A percentile compares a stretch with the other conserved stretches of the same genome.
These are phyloP conservation scores for Gobius niger DNA, from an alignment of 2,113 vertebrate species.

Conservation along the genomic window DNA sequence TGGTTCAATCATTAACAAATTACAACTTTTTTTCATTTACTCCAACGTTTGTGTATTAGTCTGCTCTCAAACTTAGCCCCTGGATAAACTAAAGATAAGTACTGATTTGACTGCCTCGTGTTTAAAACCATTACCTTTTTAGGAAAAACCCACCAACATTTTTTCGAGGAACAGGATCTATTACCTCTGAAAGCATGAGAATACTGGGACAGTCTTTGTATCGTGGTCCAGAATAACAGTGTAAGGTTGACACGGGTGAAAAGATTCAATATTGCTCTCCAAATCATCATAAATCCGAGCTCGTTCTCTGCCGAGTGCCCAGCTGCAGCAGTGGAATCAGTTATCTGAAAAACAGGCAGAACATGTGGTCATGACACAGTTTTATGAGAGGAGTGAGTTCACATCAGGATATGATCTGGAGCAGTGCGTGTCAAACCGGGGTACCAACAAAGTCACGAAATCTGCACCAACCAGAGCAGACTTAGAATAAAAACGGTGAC, in stretches of 20 bases:
- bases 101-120: too few relatives aligned
- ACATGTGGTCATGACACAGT: neutral
- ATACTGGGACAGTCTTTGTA: neutral
- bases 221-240: neutral
- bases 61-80: too few relatives aligned
- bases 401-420: neutral
- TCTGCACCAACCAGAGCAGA: too few relatives aligned
- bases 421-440: neutral
- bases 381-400: neutral
- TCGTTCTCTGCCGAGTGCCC: neutral
- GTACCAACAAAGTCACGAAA: too few relatives aligned
- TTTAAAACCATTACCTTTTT: too few relatives aligned
- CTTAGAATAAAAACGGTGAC: too few relatives aligned
- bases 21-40: too few relatives aligned
- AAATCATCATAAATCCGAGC: conserved; percentile 5
- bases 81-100: too few relatives aligned
- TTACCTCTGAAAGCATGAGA: neutral
- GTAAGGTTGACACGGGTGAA: neutral
- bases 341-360: conserved; percentile 74
- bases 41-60: too few relatives aligned
- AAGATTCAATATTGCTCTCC: neutral
- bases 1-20: neutral
- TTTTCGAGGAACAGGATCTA: neutral
- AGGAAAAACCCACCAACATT: too few relatives aligned
- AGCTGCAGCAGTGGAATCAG: conserved; percentile 61